These are phyloP conservation scores for Asarcornis scutulata DNA, from an alignment of 2,113 vertebrate species.

Conservation along the genomic window DNA sequence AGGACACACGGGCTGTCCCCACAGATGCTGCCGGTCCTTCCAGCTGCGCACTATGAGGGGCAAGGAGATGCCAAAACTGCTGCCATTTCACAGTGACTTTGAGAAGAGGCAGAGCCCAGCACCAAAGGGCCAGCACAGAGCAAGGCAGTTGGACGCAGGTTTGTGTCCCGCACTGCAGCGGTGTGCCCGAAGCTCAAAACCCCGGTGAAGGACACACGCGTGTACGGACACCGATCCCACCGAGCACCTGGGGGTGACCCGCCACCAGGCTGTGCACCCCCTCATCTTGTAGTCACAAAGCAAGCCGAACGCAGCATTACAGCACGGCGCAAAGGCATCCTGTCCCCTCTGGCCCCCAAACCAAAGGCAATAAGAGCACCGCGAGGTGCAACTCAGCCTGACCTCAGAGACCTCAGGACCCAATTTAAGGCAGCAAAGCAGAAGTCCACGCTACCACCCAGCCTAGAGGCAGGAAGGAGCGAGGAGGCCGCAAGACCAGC, in stretches of 20 bases:
- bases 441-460: neutral
- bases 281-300: neutral
- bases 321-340: neutral
- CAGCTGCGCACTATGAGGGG: neutral
- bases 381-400: neutral
- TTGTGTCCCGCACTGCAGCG: neutral
- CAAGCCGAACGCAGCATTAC: neutral
- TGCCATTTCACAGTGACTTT: neutral
- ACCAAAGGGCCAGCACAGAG: neutral
- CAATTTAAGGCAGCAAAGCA: neutral
- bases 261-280: rapidly evolving
- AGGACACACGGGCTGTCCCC: neutral
- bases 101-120: neutral
- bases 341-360: neutral
- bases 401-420: neutral
- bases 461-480: neutral
- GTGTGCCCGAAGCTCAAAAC: neutral
- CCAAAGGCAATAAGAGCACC: neutral
- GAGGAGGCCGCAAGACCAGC: neutral
- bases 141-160: neutral
- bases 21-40: neutral
- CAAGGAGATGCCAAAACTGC: neutral
- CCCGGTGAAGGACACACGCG: neutral
- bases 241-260: neutral
- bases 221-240: rapidly evolving